These are phyloP conservation scores for Saccopteryx leptura DNA, from an alignment of 2,113 vertebrate species.

Conservation along the genomic window DNA sequence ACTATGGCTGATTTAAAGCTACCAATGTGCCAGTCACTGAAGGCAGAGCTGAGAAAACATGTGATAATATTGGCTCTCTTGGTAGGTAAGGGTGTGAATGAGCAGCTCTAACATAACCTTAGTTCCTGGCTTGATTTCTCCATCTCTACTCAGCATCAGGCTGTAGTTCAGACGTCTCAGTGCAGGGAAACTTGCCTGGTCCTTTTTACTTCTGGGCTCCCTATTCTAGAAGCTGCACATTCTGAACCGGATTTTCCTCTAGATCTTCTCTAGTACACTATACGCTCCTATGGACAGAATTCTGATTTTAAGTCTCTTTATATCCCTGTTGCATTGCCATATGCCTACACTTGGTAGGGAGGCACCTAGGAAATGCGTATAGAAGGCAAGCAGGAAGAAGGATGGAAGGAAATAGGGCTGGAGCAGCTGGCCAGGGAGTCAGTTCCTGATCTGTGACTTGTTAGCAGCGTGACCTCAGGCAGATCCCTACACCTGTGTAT, in stretches of 20 bases:
- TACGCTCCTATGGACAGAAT: neutral
- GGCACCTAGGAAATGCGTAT: neutral
- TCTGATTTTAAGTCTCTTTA: neutral
- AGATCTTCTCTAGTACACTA: neutral
- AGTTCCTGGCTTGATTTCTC: neutral
- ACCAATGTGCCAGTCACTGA: neutral
- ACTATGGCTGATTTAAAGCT: accelerated
- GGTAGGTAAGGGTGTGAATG: neutral
- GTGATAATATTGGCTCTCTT: neutral
- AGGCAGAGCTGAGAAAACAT: neutral
- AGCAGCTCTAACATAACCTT: accelerated
- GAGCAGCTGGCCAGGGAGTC: neutral
- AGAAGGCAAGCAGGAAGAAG: neutral
- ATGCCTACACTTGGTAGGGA: neutral
- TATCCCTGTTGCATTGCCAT: neutral
- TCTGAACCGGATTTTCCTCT: neutral
- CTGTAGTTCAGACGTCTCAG: neutral
- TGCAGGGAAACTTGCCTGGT: neutral
- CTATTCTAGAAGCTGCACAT: neutral
- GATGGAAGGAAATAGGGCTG: neutral
- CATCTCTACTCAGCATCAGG: neutral
- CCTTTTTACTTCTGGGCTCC: neutral
- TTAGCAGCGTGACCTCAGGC: neutral
- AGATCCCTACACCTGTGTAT: neutral
- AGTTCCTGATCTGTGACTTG: neutral